These are phyloP conservation scores for Anser brachyrhynchus DNA, from an alignment of 2,113 vertebrate genomes.

Conservation along the genomic window DNA sequence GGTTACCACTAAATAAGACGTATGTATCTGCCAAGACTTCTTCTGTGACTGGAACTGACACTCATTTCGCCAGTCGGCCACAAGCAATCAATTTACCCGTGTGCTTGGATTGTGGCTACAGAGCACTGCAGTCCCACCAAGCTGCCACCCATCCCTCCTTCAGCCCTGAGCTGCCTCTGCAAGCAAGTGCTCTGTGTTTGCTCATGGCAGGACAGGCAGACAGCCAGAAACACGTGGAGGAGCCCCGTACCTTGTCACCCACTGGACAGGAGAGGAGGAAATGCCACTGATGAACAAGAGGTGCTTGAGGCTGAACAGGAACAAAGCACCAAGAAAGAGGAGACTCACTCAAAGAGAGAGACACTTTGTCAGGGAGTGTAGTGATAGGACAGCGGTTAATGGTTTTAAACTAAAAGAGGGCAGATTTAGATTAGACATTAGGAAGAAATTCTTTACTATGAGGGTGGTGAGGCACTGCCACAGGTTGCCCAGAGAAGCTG, in stretches of 20 bases:
- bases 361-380: too few species aligned
- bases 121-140: not conserved
- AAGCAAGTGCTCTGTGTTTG: not conserved
- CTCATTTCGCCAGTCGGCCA: not conserved
- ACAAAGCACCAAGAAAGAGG: not conserved
- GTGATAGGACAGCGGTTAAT: too few species aligned
- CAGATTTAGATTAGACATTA: too few species aligned
- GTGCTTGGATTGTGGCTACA: not conserved
- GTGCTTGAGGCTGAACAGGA: not conserved
- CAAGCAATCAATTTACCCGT: not conserved
- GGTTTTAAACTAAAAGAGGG: too few species aligned
- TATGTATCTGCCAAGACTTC: not conserved
- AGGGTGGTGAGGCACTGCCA: too few species aligned
- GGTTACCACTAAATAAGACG: not conserved
- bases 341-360: too few species aligned
- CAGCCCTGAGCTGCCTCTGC: not conserved
- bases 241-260: not conserved
- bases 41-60: not conserved
- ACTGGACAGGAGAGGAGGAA: not conserved
- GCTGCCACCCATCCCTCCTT: rapidly evolving
- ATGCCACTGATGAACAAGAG: not conserved
- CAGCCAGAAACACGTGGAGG: not conserved
- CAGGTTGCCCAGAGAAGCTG: too few species aligned
- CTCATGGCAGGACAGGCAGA: rapidly evolving
- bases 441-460: too few species aligned